These are phyloP conservation scores for Vanessa tameamea DNA, from an alignment of 1,140 invertebrate genomes.

Conservation along the genomic window DNA sequence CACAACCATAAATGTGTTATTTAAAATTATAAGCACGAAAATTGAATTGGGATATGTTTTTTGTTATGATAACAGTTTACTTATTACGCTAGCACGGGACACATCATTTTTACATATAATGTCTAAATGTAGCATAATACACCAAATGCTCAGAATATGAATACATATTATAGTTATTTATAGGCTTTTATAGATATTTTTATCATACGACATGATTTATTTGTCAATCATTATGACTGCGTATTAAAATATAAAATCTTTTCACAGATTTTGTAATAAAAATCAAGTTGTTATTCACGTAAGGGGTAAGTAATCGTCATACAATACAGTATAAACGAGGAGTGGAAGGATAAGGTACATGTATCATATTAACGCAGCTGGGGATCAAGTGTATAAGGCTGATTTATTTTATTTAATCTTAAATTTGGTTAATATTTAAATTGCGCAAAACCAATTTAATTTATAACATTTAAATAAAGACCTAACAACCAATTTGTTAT, in stretches of 20 bases:
- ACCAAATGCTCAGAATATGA: too few species aligned
- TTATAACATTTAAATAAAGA: conserved; percentile 31
- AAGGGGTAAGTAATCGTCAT: neutral
- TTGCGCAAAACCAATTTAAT: conserved; percentile 33
- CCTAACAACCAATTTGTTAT: conserved; percentile 31
- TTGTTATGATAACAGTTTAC: neutral
- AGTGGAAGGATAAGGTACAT: conserved; percentile 8
- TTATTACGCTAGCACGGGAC: too few species aligned
- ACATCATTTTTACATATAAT: too few species aligned
- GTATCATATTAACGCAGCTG: conserved; percentile 16
- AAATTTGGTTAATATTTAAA: conserved; percentile 26
- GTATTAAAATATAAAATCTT: neutral
- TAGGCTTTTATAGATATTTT: too few species aligned
- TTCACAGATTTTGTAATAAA: neutral
- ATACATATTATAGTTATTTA: too few species aligned
- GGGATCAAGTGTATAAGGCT: conserved; percentile 19
- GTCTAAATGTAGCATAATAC: too few species aligned
- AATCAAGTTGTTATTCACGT: neutral
- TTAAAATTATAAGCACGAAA: conserved; percentile 11
- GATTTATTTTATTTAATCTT: conserved; percentile 27
- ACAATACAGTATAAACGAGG: neutral
- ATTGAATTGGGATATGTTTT: neutral
- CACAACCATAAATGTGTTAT: conserved; percentile 71
- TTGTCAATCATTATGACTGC: neutral
- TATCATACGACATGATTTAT: neutral